These are phyloP conservation scores for Syngnathus typhle DNA, from an alignment of 2,113 vertebrate species.

Conservation along the genomic window DNA sequence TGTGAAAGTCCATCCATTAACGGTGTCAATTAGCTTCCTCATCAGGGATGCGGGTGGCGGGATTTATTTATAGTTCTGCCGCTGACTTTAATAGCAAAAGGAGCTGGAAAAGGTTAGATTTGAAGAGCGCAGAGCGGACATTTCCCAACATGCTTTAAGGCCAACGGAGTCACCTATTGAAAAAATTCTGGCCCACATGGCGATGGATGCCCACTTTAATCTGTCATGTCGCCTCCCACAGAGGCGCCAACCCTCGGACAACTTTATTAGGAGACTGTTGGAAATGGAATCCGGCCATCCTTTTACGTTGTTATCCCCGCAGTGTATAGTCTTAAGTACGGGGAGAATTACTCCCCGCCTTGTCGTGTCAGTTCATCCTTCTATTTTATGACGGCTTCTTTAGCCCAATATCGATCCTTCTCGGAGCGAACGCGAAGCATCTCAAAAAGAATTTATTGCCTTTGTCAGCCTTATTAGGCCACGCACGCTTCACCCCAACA, in stretches of 20 bases:
- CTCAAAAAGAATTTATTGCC: constrained; percentile 30
- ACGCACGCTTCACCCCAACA: constrained; percentile 4
- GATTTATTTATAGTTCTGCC: constrained; percentile 60
- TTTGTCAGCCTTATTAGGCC: constrained; percentile 42
- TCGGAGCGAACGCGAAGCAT: constrained; percentile 15
- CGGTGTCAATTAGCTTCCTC: constrained; percentile 64
- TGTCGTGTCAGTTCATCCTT: constrained; percentile 25
- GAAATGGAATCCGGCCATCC: constrained; percentile 8
- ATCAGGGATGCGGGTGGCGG: constrained; percentile 54
- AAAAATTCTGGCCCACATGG: constrained; percentile 13
- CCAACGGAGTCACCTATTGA: constrained; percentile 22
- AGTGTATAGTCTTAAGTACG: constrained; percentile 15
- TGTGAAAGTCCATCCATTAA: constrained; percentile 67
- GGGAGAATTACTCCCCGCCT: constrained; percentile 23
- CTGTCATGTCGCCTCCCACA: constrained; percentile 23
- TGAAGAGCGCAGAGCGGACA: constrained; percentile 23
- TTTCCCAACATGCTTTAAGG: constrained; percentile 25
- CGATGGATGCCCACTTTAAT: constrained; percentile 11
- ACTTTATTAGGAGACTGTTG: constrained; percentile 20
- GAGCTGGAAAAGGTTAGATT: constrained; percentile 24
- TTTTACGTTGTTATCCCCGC: constrained; percentile 8
- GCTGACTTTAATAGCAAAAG: constrained; percentile 46
- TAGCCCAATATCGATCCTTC: constrained; percentile 35
- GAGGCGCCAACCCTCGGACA: constrained; percentile 12
- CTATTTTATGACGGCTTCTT: constrained; percentile 30